Percentiles rank a stretch among this genome's conserved stretches.
Conservation (phyloP, 1,140 invertebrate genomes). For the Drosophila erecta region DNA sequence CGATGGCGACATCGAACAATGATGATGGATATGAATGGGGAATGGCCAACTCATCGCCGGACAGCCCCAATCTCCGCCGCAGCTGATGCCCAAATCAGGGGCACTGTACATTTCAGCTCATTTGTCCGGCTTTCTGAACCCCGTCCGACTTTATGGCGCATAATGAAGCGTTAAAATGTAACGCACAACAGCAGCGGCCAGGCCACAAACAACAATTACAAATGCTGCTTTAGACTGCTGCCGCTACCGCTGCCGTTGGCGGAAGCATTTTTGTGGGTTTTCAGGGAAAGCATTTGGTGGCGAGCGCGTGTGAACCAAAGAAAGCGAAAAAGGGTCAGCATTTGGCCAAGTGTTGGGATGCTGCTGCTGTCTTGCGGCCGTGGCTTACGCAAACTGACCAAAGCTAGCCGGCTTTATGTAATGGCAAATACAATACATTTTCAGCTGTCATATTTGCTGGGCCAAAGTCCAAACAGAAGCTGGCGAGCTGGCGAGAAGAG, state of each 20-base stretch:
- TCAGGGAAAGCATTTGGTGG: slow-evolving; percentile 75
- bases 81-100: slow-evolving; percentile 49
- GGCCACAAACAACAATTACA: slow-evolving; percentile 69
- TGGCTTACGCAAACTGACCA: slow-evolving; percentile 69
- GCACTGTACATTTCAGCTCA: slow-evolving; percentile 66
- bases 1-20: slow-evolving; percentile 51
- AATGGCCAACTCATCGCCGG: slow-evolving; percentile 53
- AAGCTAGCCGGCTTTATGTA: slow-evolving; percentile 62
- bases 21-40: slow-evolving; percentile 57
- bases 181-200: slow-evolving; percentile 57
- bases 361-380: slow-evolving; percentile 14
- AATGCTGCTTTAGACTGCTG: slow-evolving; percentile 75
- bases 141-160: slow-evolving; percentile 63
- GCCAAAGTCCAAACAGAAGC: slow-evolving; percentile 54
- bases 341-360: slow-evolving; percentile 46
- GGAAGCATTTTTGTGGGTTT: slow-evolving; percentile 76
- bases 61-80: slow-evolving; percentile 1
- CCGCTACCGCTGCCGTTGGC: slow-evolving; percentile 58
- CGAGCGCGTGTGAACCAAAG: slow-evolving; percentile 76
- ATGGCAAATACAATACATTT: slow-evolving; percentile 55
- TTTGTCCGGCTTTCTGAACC: slow-evolving; percentile 41
- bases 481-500: slow-evolving; percentile 10
- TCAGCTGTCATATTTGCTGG: slow-evolving; percentile 53
- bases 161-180: slow-evolving; percentile 82
- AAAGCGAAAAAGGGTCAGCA: slow-evolving; percentile 76